These are phyloP conservation scores for Drosophila fungiperda DNA, from an alignment of 2,888 invertebrate genomes.

Conservation along the genomic window DNA sequence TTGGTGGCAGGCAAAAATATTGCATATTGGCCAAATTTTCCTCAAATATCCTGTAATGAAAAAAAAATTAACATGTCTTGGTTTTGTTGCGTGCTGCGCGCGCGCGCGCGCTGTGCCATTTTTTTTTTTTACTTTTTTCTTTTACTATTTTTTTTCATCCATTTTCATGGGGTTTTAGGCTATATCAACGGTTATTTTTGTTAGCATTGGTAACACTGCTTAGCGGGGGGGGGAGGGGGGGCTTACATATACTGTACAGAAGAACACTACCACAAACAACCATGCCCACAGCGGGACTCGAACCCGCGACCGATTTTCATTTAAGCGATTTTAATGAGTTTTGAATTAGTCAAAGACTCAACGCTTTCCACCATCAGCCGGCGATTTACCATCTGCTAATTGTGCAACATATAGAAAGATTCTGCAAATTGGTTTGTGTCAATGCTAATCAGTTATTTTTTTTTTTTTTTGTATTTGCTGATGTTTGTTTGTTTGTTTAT, in stretches of 20 bases:
- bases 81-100: too few relatives aligned
- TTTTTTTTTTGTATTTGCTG: background rate
- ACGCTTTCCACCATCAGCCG: conserved; percentile 29
- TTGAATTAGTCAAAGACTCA: background rate
- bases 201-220: too few relatives aligned
- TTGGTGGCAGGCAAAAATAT: conserved; percentile 53
- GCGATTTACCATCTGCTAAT: background rate
- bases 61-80: too few relatives aligned
- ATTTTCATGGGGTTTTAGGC: too few relatives aligned
- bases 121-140: too few relatives aligned
- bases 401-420: background rate
- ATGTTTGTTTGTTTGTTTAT: background rate
- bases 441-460: background rate
- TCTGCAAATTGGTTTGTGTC: background rate
- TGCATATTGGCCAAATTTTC: conserved; percentile 56
- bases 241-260: too few relatives aligned
- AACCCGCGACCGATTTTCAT: conserved; percentile 33
- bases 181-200: too few relatives aligned
- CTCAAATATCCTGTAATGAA: background rate
- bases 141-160: too few relatives aligned
- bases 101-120: too few relatives aligned
- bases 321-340: background rate
- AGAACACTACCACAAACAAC: conserved; percentile 4
- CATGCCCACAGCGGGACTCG: conserved; percentile 42
- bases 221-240: too few relatives aligned